Evolutionary conservation across 2,888 invertebrate genomes (phyloP).

Genomic region (Mylabris sibirica): DNA sequence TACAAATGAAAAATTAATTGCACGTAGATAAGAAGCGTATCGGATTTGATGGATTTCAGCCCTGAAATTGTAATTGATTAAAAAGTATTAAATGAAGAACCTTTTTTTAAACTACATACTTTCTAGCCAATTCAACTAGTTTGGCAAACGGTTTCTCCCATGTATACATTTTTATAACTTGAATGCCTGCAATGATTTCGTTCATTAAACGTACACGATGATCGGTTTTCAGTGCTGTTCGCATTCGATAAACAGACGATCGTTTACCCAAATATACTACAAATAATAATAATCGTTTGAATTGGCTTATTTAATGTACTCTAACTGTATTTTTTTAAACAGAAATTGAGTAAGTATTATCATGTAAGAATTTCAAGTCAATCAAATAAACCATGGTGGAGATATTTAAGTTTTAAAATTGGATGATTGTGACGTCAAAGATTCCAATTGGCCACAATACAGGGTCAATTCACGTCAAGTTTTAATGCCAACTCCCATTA

Average conservation of each 20-base stretch:
- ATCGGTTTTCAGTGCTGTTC: constrained; percentile 83
- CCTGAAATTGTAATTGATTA: no score
- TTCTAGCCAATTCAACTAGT: constrained; percentile 72
- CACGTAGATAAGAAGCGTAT: constrained; percentile 70
- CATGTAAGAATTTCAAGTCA: no score
- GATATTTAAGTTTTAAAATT: no score
- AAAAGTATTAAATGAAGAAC: constrained; percentile 12
- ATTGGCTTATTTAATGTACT: no score
- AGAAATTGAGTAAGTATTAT: no score
- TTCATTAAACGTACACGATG: constrained; percentile 87
- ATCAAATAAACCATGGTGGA: no score
- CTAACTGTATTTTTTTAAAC: no score
- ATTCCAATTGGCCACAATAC: no score
- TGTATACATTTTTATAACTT: constrained; percentile 96
- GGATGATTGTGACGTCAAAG: no score
- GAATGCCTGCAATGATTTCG: constrained; percentile 86
- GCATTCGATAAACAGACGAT: constrained; percentile 75
- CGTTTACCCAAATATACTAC: constrained; percentile 69
- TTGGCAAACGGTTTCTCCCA: constrained; percentile 90
- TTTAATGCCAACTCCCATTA: no score
- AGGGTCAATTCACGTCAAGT: no score
- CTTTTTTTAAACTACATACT: constrained; percentile 51
- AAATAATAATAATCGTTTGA: no score
- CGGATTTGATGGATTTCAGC: constrained; percentile 72
- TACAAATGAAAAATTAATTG: constrained; percentile 68